Evolutionary conservation across 1,140 invertebrate genomes (phyloP), one percentile per base, ranked within the genome.

Genomic region (Ganaspis sp.): DNA sequence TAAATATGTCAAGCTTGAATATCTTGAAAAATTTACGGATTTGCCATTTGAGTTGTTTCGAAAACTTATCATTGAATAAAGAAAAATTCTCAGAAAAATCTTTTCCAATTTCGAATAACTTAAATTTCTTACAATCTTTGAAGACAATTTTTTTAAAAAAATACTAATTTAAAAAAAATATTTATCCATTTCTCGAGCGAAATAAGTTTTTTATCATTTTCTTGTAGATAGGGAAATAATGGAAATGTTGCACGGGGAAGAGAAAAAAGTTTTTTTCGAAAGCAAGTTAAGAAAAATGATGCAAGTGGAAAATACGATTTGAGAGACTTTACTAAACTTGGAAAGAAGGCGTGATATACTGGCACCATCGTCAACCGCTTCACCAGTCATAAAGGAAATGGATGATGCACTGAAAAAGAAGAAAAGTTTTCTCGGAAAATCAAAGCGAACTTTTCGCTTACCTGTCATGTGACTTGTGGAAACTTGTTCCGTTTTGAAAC

Each of bases 301-400:
- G 49, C 17, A 23, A 23, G 49, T 19, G 17, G 17, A 23, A 23
- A 54, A 4, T 58, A 29, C 11, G 11, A 58, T 26, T 26, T 23
- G 54, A 58, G 23, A 15, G 4, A 58, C 54, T 58, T 26, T 58
- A 12, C 21, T 23, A 26, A 58, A 29, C 54, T 58, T 58, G 19
- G 54, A 58, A 58, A 23, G 21, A 29, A 58, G 21, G 23, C 23
- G 54, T 58, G 21, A 58, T 5, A 29, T 26, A 58, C 54, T 15
- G 54, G 21, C 54, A 26, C 54, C 54, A 29, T 58, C 54, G 54
- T 26, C 54, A 58, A 58, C 54, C 54, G 21, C 54, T 58, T 26
- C 54, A 58, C 54, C 54, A 58, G 54, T 58, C 54, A 58, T 58
- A 26, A 58, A 58, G 21, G 23, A 26, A 26, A 26, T 26, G 21